Base-by-base conservation (phyloP, 2,888 invertebrate genomes). In the Euplagia quadripunctaria region DNA sequence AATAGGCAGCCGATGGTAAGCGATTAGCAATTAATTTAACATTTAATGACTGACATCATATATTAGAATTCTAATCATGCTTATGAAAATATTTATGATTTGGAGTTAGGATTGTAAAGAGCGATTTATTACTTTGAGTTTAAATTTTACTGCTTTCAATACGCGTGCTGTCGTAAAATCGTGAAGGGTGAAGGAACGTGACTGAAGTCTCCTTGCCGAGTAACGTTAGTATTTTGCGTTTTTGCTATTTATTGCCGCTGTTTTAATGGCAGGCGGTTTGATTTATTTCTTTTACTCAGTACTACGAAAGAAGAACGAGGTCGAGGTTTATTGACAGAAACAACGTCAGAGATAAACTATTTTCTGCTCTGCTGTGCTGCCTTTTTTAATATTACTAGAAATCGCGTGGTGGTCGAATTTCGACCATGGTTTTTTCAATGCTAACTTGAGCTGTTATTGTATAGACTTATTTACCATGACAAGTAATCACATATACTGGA, bases 51-150 rank as follows among this genome's bases (percentile, higher is more conserved):
- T 66, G n/a, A 46, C 8, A 46, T 46, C 9, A 46, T 46, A 46
- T 76, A 80, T 83, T 76, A 77, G 74, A 79, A 84, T 78, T 81
- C 75, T 71, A 79, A 79, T 78, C 83, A 76, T 73, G 75, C 80
- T 80, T 78, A 82, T 79, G 68, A 78, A 83, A 85, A 81, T 85
- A 85, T 81, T 82, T 81, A 83, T 81, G 71, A 79, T 68, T 79
- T 64, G 55, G 68, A 81, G 70, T 79, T 68, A 70, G 68, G 65
- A 82, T 69, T 79, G 71, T 67, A 74, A 79, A 84, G 66, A 66
- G 64, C 31, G 72, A 41, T 82, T 81, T 83, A 83, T 83, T 80
- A 66, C 77, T 75, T 63, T 65, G 74, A 72, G 74, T 85, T 76
- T 67, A 84, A 80, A 79, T 81, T 82, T 82, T 77, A 84, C 77